Evolutionary conservation across 2,797 vertebrate species (phyloP), one percentile per base, ranked within the genome.

Genomic region (Tokudaia muenninki): DNA sequence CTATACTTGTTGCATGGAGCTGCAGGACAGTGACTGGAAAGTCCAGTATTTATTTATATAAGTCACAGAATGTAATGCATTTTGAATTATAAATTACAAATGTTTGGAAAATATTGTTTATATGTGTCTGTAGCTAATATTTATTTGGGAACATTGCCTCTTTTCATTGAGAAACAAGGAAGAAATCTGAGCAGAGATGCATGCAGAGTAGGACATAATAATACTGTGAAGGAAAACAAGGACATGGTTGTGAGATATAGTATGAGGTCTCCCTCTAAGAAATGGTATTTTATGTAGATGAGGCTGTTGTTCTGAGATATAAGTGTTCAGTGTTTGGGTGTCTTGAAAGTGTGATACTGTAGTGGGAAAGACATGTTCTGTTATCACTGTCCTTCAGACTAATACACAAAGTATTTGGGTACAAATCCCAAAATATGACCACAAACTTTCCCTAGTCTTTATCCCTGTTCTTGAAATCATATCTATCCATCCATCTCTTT

Each of bases 31-130:
- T 95, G 88, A 95, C 97, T 97, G 93, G 90, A 94, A 90, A 96
- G 79, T 91, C 98, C 97, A 57, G 50, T 98, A 94, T 98, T 98
- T 98, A 98, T 98, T 98, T 98, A 97, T 61, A 90, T 87, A 97
- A 91, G 97, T 98, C 96, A 79, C 72, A 87, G 94, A 97, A 98
- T 87, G 94, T 97, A 98, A 93, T 97, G 29, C 77, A 97, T 95
- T 97, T 98, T 96, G 96, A 98, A 98, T 87, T 95, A 97, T 92
- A 97, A 97, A 97, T 98, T 98, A 97, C 52, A 98, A 98, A 96
- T 98, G 97, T 98, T 98, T 96, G 97, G 90, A 96, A 98, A 97
- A 95, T 67, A 91, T 78, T 59, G 50, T 98, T 98, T 96, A 6
- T 13, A 97, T 96, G 89, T 89, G 91, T 95, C 96, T 72, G 0